Conservation (phyloP, 2,888 invertebrate genomes). For the Protophormia terraenovae region DNA sequence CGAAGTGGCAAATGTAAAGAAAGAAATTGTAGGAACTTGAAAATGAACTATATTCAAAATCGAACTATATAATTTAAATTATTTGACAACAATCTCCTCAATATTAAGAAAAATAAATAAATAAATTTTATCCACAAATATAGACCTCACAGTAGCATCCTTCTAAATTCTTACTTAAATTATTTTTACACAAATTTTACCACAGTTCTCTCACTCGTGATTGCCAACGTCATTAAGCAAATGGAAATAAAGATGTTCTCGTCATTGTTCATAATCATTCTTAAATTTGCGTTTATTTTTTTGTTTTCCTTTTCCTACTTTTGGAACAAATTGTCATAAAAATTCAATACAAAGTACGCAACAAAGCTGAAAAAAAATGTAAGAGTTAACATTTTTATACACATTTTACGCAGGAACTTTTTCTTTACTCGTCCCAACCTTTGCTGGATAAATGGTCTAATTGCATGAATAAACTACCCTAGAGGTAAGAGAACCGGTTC, state of each 20-base stretch:
- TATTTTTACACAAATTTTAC: neutral
- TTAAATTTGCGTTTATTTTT: neutral
- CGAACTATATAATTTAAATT: too few relatives aligned
- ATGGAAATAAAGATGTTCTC: slow-evolving; percentile 43
- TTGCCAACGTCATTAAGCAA: slow-evolving; percentile 37
- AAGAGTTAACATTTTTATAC: neutral
- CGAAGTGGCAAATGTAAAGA: neutral
- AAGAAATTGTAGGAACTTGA: neutral
- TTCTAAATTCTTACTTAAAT: too few relatives aligned
- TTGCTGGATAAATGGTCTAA: slow-evolving; percentile 5
- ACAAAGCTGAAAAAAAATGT: too few relatives aligned
- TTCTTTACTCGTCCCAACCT: slow-evolving; percentile 7
- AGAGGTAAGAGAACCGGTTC: too few relatives aligned
- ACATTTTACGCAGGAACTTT: slow-evolving; percentile 26
- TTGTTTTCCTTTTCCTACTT: neutral
- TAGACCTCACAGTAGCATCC: too few relatives aligned
- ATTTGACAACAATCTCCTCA: too few relatives aligned
- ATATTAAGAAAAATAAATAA: neutral
- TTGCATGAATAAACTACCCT: slow-evolving; percentile 6
- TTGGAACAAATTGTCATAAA: slow-evolving; percentile 34
- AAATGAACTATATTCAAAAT: too few relatives aligned
- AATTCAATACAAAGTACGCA: slow-evolving; percentile 45
- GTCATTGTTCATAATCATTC: neutral
- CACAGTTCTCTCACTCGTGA: slow-evolving; percentile 10
- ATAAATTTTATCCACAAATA: too few relatives aligned